Evolutionary conservation across 2,113 vertebrate species (phyloP).

Genomic region (Scomber japonicus): DNA sequence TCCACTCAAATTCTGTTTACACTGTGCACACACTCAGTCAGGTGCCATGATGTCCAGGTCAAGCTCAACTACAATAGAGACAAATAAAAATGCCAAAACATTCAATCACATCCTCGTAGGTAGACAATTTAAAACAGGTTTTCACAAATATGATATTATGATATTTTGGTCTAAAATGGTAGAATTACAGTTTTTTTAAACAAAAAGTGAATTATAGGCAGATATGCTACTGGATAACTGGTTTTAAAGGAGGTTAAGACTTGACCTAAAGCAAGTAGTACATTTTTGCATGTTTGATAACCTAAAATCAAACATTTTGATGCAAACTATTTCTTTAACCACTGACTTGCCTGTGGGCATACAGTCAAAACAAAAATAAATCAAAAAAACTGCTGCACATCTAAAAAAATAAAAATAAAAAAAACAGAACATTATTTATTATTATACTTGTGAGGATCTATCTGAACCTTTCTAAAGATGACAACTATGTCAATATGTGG

Average conservation of each 20-base stretch:
- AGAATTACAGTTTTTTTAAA: not conserved
- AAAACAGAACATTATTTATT: too few relatives aligned
- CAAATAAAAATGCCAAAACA: conserved; percentile 34
- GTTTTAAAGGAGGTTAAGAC: not conserved
- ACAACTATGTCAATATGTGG: too few relatives aligned
- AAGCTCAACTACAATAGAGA: conserved; percentile 38
- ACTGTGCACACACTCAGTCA: conserved; percentile 17
- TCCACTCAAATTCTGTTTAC: conserved; percentile 59
- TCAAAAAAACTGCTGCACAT: too few relatives aligned
- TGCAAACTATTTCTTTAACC: not conserved
- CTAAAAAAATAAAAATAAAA: too few relatives aligned
- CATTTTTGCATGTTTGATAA: not conserved
- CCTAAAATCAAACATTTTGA: not conserved
- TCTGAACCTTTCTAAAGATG: too few relatives aligned
- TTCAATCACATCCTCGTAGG: not conserved
- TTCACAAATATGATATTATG: not conserved
- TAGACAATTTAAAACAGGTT: not conserved
- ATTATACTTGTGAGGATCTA: too few relatives aligned
- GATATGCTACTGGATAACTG: not conserved
- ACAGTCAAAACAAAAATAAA: too few relatives aligned
- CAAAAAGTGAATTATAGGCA: too few relatives aligned
- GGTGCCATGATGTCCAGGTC: conserved; percentile 37
- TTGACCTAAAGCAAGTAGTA: not conserved
- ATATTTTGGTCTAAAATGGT: not conserved
- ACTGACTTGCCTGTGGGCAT: not conserved